A percentile compares a stretch with the other conserved stretches of the same genome.
Evolutionary conservation across 2,113 vertebrate species (phyloP).

Genomic region (Rhea americana): DNA sequence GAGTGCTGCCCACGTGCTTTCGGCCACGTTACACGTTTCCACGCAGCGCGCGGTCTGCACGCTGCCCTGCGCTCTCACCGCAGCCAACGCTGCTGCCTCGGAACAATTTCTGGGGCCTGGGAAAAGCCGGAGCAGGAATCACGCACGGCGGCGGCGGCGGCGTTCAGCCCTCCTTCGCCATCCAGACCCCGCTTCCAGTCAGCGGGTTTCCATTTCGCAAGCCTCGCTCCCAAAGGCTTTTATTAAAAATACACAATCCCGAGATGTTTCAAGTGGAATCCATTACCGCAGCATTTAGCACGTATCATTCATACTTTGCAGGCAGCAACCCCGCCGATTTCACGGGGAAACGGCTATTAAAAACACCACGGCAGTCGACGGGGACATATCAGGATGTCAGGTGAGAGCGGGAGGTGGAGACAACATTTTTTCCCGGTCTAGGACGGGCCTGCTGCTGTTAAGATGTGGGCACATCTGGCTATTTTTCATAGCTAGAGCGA

Average conservation of each 20-base stretch:
- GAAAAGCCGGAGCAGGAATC: background rate
- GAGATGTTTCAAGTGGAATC: constrained; percentile 2
- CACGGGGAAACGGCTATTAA: background rate
- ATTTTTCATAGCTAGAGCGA: background rate
- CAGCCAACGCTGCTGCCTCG: background rate
- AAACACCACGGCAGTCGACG: accelerated
- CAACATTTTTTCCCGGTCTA: accelerated
- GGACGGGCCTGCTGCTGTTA: background rate
- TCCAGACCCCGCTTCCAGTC: background rate
- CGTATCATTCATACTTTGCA: background rate
- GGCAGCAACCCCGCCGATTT: background rate
- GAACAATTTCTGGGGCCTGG: background rate
- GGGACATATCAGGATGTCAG: background rate
- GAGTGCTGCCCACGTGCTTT: background rate
- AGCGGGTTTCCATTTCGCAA: background rate
- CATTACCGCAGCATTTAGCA: constrained; percentile 36
- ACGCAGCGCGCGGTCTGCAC: background rate
- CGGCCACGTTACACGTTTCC: background rate
- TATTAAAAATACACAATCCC: constrained; percentile 1
- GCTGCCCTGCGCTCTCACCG: background rate
- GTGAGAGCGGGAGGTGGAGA: background rate
- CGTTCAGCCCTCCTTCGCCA: background rate
- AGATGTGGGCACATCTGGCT: background rate
- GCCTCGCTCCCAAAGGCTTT: background rate
- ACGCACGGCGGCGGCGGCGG: accelerated